Evolutionary conservation across 2,888 invertebrate genomes (phyloP).

Genomic region (Torymus tubicola): DNA sequence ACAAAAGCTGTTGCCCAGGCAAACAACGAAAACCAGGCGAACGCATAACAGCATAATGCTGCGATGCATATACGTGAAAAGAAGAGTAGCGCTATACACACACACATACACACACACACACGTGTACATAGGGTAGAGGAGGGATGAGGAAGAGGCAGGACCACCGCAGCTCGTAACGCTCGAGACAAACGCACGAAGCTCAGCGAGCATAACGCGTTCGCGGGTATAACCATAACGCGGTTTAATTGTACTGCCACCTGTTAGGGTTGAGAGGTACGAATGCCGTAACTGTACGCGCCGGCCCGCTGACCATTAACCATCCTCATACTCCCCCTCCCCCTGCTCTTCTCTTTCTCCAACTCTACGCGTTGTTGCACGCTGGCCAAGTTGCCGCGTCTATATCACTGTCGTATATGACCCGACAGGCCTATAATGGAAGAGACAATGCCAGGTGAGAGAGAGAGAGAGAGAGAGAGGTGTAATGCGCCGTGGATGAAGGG

Average conservation of each 20-base stretch:
- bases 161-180: too few relatives aligned
- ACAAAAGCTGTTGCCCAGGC: too few relatives aligned
- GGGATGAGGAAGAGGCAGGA: too few relatives aligned
- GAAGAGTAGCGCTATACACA: too few relatives aligned
- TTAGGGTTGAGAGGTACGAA: conserved; percentile 64
- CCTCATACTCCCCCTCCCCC: conserved; percentile 21
- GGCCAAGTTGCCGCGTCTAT: conserved; percentile 42
- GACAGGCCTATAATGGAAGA: conserved; percentile 41
- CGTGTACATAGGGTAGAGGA: too few relatives aligned
- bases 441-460: conserved; percentile 6
- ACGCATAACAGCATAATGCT: too few relatives aligned
- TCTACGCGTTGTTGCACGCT: neutral
- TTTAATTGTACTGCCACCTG: conserved; percentile 73
- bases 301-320: conserved; percentile 64
- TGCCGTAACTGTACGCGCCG: conserved; percentile 58
- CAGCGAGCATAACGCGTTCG: conserved; percentile 54
- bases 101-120: too few relatives aligned
- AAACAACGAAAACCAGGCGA: too few relatives aligned
- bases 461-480: neutral
- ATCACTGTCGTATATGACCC: conserved; percentile 39
- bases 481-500: too few relatives aligned
- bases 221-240: conserved; percentile 70
- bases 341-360: neutral
- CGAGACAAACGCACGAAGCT: conserved; percentile 33
- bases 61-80: too few relatives aligned